These are phyloP conservation scores for Ptychodera flava DNA, from an alignment of 35 echinoderm and acorn worm species.

Conservation along the genomic window DNA sequence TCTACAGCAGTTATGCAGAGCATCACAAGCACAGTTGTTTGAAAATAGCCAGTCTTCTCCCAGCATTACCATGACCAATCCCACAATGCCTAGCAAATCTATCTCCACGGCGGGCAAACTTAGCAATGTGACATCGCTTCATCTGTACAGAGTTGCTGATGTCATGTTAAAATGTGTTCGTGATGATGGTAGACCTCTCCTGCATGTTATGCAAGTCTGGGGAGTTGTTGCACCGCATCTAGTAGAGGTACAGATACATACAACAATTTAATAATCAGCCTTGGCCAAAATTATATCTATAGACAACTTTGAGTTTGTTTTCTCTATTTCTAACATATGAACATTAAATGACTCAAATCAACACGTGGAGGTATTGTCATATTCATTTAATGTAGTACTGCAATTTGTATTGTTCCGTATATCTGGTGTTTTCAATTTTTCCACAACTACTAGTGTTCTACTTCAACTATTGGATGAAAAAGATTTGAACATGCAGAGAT, in stretches of 20 bases:
- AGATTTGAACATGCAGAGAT: no score
- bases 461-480: no score
- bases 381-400: no score
- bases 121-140: conserved; percentile 59
- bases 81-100: conserved; percentile 97
- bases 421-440: no score
- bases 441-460: no score
- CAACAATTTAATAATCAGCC: no score
- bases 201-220: conserved; percentile 97
- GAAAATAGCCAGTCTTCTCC: background rate
- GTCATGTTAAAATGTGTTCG: conserved; percentile 91
- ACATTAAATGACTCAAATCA: no score
- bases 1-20: conserved; percentile 56
- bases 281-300: no score
- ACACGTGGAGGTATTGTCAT: no score
- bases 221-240: conserved; percentile 83
- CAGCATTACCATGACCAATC: conserved; percentile 47
- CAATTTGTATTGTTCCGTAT: no score
- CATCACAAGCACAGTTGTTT: conserved; percentile 86
- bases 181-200: conserved; percentile 55
- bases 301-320: no score
- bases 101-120: conserved; percentile 66
- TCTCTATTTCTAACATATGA: no score
- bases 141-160: conserved; percentile 83
- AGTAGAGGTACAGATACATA: conserved; percentile 84